A percentile compares a stretch with the other conserved stretches of the same genome.
Conservation (phyloP, 1,140 invertebrate species). For the Phymastichus coffea region DNA sequence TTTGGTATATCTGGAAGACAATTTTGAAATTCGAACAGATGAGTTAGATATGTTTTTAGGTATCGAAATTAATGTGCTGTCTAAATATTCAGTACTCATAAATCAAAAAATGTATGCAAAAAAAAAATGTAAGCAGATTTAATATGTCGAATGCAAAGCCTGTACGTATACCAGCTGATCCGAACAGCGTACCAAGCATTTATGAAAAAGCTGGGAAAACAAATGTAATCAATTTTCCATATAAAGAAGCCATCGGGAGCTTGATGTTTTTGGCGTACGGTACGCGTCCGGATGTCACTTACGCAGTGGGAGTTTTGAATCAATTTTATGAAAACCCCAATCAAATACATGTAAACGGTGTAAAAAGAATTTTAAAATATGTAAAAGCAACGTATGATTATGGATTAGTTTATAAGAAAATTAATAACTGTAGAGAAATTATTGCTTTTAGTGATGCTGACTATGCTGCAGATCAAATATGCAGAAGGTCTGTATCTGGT, state of each 20-base stretch:
- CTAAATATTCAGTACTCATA: constrained; percentile 39
- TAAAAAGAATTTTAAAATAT: too few relatives aligned
- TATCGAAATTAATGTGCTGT: constrained; percentile 39
- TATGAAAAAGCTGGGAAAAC: constrained; percentile 15
- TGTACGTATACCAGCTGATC: not conserved
- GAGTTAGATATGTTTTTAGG: constrained; percentile 25
- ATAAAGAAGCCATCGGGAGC: constrained; percentile 40
- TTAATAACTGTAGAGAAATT: too few relatives aligned
- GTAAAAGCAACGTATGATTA: too few relatives aligned
- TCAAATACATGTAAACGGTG: constrained; percentile 34
- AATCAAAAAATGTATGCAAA: constrained; percentile 36
- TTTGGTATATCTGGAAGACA: constrained; percentile 3
- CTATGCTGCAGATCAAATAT: constrained; percentile 28
- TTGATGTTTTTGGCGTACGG: constrained; percentile 43
- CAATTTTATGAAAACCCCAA: constrained; percentile 34
- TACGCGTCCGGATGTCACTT: constrained; percentile 48
- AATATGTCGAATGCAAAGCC: constrained; percentile 36
- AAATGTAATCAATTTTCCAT: constrained; percentile 32
- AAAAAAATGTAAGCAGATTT: constrained; percentile 33
- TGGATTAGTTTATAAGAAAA: constrained; percentile 5
- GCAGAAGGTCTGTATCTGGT: constrained; percentile 31
- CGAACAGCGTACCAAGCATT: not conserved
- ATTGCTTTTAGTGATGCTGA: constrained; percentile 35
- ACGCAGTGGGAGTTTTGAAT: constrained; percentile 38
- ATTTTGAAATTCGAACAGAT: too few relatives aligned